Percentiles rank a stretch among this genome's conserved stretches.
phyloP scores from a whole-genome alignment of 2,797 vertebrate genomes.

The Malurus splendens region DNA sequence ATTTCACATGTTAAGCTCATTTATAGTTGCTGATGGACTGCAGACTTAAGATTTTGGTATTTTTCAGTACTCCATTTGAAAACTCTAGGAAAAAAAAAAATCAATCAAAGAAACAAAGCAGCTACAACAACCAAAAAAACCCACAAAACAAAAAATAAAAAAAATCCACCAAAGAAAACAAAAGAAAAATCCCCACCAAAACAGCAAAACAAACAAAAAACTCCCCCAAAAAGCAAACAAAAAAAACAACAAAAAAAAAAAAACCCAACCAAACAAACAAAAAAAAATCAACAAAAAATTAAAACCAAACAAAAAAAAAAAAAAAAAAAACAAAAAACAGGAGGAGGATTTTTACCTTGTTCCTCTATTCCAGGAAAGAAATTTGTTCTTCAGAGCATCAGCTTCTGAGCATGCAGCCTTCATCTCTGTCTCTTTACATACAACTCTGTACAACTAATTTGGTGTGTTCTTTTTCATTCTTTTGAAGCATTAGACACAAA shows the following conservation, averaged over 20 bases:
- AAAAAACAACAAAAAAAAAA: too few relatives aligned
- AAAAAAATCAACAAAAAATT: too few relatives aligned
- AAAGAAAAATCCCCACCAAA: too few relatives aligned
- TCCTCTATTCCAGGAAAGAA: not conserved
- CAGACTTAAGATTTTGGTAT: not conserved
- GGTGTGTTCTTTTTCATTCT: not conserved
- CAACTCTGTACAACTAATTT: not conserved
- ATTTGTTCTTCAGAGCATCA: not conserved
- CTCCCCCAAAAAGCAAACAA: too few relatives aligned
- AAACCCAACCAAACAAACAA: too few relatives aligned
- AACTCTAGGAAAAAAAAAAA: not conserved
- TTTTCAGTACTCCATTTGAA: not conserved
- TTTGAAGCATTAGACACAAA: not conserved
- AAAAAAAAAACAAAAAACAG: not conserved
- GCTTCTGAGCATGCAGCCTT: not conserved
- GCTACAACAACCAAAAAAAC: not conserved
- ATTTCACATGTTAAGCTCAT: not conserved
- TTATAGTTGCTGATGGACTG: not conserved
- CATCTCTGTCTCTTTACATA: not conserved
- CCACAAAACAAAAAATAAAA: too few relatives aligned
- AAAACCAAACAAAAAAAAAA: not conserved
- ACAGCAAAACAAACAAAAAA: too few relatives aligned
- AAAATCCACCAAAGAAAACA: too few relatives aligned
- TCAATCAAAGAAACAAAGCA: not conserved
- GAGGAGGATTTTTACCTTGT: not conserved